Conservation (phyloP, 2,888 invertebrate species). For the Napeogenes sylphis region DNA sequence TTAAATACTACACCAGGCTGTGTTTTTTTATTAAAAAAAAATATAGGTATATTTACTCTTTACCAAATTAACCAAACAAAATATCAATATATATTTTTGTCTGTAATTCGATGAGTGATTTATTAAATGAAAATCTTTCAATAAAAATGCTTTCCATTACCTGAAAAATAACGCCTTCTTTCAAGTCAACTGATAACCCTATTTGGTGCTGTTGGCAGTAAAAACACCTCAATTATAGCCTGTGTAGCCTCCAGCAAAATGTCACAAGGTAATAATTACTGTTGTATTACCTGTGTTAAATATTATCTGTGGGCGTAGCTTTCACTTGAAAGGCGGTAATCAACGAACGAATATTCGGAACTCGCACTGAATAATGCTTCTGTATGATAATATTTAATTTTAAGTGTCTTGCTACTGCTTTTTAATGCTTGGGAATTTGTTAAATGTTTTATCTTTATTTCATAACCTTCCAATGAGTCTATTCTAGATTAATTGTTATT, state of each 20-base stretch:
- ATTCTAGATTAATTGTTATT: neutral
- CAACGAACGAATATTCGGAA: conserved; percentile 36
- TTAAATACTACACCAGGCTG: too few relatives aligned
- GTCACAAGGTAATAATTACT: conserved; percentile 42
- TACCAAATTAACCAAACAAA: too few relatives aligned
- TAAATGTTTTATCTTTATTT: neutral
- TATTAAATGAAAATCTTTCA: too few relatives aligned
- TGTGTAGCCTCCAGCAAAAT: conserved; percentile 39
- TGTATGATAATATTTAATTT: neutral
- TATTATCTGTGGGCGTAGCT: conserved; percentile 38
- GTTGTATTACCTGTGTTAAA: conserved; percentile 33
- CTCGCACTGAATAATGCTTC: conserved; percentile 10
- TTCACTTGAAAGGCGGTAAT: conserved; percentile 44
- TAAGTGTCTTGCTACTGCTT: neutral
- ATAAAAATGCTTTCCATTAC: too few relatives aligned
- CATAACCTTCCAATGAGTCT: neutral
- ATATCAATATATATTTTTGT: too few relatives aligned
- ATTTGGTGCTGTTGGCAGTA: neutral
- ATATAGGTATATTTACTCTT: too few relatives aligned
- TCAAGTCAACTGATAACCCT: conserved; percentile 10
- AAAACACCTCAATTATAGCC: conserved; percentile 36
- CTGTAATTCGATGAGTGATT: too few relatives aligned
- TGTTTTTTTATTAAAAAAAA: too few relatives aligned
- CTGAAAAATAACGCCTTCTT: conserved; percentile 5
- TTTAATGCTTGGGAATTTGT: neutral